These are phyloP conservation scores for Acanthosepion pharaonis DNA, from an alignment of 2,888 invertebrate species.

Conservation along the genomic window DNA sequence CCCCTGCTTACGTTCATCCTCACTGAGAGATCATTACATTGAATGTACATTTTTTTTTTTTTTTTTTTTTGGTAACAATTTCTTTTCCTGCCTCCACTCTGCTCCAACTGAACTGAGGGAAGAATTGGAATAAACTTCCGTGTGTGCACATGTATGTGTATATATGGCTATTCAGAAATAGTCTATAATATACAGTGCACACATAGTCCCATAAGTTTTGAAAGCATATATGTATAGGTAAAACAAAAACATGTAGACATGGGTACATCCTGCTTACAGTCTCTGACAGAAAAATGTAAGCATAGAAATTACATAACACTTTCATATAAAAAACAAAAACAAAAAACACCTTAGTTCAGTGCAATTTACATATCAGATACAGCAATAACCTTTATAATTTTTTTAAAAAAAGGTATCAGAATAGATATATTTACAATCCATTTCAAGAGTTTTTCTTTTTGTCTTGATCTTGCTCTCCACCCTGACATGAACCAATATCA, in stretches of 20 bases:
- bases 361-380: slow-evolving; percentile 18
- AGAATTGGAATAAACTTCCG: not conserved
- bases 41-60: not conserved
- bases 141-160: not conserved
- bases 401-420: not conserved
- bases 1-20: not conserved
- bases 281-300: not conserved
- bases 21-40: not conserved
- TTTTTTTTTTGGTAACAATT: not conserved
- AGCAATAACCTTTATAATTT: not conserved
- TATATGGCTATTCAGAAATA: not conserved
- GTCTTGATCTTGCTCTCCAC: not conserved
- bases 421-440: not conserved
- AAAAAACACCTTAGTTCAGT: not conserved
- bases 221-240: not conserved
- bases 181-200: not conserved
- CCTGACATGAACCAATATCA: not conserved
- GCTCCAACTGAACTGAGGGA: not conserved
- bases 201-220: not conserved
- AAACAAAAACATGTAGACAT: not conserved
- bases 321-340: not conserved
- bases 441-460: not conserved
- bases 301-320: not conserved
- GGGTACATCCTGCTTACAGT: not conserved
- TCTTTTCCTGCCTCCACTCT: not conserved